A percentile compares a stretch with the other conserved stretches of the same genome.
These are phyloP conservation scores for Podargus strigoides DNA, from an alignment of 2,797 vertebrate species.

Conservation along the genomic window DNA sequence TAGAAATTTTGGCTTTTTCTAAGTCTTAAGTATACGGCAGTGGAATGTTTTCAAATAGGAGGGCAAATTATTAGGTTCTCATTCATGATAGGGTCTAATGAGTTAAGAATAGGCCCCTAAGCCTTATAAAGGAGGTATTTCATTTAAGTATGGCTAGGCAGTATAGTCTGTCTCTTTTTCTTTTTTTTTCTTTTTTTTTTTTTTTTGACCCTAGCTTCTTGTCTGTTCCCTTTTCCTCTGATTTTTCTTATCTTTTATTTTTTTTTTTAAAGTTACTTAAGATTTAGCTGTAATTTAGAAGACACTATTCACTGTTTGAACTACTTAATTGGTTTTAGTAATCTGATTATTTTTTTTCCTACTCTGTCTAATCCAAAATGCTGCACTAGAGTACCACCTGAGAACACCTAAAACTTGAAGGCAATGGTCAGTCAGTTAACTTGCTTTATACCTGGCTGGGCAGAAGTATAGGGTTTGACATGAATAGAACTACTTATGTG, in stretches of 20 bases:
- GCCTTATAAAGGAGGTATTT: neutral
- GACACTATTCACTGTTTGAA: neutral
- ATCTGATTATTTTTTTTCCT: neutral
- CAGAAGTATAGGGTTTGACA: neutral
- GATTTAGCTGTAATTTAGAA: neutral
- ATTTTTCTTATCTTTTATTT: neutral
- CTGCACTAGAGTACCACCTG: neutral
- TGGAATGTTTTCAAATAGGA: neutral
- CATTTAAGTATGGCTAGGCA: neutral
- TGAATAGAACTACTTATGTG: constrained; percentile 25
- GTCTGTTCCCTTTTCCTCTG: neutral
- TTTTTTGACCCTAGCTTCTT: neutral
- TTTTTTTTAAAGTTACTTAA: neutral
- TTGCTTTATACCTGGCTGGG: neutral
- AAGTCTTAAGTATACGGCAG: neutral
- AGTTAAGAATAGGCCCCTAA: neutral
- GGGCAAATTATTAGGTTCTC: neutral
- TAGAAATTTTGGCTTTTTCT: neutral
- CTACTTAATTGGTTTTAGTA: neutral
- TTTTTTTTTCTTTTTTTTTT: too few species aligned
- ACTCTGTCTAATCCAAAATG: neutral
- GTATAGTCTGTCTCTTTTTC: neutral
- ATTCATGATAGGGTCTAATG: neutral
- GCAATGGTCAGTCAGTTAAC: neutral
- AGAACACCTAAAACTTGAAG: neutral